Evolutionary conservation across 2,113 vertebrate genomes (phyloP).

Genomic region (Paratilapia polleni): DNA sequence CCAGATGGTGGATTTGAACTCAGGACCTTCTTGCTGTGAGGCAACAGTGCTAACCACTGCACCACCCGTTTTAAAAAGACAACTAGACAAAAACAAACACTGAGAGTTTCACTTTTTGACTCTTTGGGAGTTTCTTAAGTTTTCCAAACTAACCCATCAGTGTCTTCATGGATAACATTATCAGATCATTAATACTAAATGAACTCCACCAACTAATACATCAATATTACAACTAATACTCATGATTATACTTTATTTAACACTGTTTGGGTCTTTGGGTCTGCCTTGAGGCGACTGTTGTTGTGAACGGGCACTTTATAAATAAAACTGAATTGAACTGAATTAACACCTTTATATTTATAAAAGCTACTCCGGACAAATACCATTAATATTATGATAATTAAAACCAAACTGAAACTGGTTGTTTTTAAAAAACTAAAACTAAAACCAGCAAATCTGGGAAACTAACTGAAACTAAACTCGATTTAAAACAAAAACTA

Average conservation of each 20-base stretch:
- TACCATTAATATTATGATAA: background rate
- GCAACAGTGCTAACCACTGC: too few relatives aligned
- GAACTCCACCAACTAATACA: background rate
- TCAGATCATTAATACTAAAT: background rate
- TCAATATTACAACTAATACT: background rate
- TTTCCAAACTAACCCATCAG: background rate
- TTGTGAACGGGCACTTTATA: background rate
- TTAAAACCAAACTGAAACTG: background rate
- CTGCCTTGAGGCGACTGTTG: background rate
- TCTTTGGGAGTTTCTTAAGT: background rate
- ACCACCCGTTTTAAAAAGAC: background rate
- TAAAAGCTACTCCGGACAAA: background rate
- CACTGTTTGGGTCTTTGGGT: background rate
- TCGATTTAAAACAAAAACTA: background rate
- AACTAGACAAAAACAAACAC: too few relatives aligned
- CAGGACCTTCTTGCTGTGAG: too few relatives aligned
- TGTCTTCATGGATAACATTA: background rate
- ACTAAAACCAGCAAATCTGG: background rate
- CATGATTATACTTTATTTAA: background rate
- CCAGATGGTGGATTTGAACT: too few relatives aligned
- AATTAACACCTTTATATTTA: background rate
- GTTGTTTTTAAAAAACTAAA: background rate
- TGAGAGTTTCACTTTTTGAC: background rate
- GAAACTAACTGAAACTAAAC: background rate
- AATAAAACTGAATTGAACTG: background rate